phyloP scores from a whole-genome alignment of 1,140 invertebrate genomes.

The Drosophila sturtevanti region DNA sequence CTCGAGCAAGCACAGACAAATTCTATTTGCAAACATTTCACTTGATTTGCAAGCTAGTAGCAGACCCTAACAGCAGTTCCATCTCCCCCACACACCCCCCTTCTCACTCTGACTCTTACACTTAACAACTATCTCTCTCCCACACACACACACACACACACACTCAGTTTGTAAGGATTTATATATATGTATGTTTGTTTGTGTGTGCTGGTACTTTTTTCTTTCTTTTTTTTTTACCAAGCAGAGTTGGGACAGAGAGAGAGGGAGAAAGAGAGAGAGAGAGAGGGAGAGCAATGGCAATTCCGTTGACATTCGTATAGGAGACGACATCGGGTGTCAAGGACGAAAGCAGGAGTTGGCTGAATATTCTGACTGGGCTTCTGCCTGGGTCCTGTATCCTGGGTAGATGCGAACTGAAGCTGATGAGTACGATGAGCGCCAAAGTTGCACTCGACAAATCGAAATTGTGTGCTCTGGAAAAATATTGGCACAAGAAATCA shows the following conservation, averaged over 20 bases:
- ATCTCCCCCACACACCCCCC: not conserved
- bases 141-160: no score
- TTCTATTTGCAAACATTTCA: conserved; percentile 83
- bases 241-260: conserved; percentile 13
- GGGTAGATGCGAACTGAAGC: conserved; percentile 30
- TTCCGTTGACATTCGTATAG: conserved; percentile 74
- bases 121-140: conserved; percentile 9
- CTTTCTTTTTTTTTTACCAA: conserved; percentile 47
- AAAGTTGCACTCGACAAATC: conserved; percentile 83
- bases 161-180: not conserved
- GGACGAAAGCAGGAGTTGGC: conserved; percentile 58
- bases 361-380: not conserved
- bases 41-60: conserved; percentile 82
- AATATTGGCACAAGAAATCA: conserved; percentile 83
- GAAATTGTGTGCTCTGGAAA: conserved; percentile 83
- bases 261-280: conserved; percentile 1
- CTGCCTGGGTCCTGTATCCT: no score
- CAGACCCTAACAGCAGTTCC: conserved; percentile 31
- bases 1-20: conserved; percentile 82
- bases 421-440: conserved; percentile 80
- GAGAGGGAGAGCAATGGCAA: conserved; percentile 32
- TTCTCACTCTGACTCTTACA: not conserved
- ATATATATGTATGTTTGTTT: conserved; percentile 36
- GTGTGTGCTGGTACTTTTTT: conserved; percentile 35
- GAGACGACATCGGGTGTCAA: conserved; percentile 73